A percentile compares a stretch with the other conserved stretches of the same genome.
These are phyloP conservation scores for Propsilocerus akamusi DNA, from an alignment of 1,140 invertebrate species.

Conservation along the genomic window DNA sequence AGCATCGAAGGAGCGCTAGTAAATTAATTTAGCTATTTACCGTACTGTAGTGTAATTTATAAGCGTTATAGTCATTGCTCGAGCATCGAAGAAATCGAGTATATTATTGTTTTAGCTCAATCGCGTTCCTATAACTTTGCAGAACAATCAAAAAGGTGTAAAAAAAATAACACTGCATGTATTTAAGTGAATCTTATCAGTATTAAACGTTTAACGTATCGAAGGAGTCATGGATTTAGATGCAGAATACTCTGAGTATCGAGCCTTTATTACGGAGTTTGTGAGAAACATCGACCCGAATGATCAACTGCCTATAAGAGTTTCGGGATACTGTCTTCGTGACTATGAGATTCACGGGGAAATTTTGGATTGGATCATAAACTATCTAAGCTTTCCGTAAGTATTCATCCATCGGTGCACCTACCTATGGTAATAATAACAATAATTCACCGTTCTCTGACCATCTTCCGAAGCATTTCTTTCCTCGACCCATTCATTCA, in stretches of 20 bases:
- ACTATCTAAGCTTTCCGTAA: constrained; percentile 1
- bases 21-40: too few relatives aligned
- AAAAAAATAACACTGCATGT: neutral
- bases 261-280: neutral
- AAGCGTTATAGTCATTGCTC: neutral
- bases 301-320: constrained; percentile 3
- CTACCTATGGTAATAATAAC: neutral
- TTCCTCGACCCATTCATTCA: neutral
- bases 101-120: too few relatives aligned
- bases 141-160: neutral
- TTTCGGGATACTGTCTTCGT: neutral
- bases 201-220: neutral
- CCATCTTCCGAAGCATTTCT: neutral
- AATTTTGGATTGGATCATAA: neutral
- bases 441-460: neutral
- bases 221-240: neutral
- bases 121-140: too few relatives aligned
- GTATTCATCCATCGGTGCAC: neutral
- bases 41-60: neutral
- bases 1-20: too few relatives aligned
- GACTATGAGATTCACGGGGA: neutral
- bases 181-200: neutral
- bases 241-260: neutral
- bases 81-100: neutral
- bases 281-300: neutral